Evolutionary conservation across 2,797 vertebrate genomes (phyloP).

Genomic region (Liparis tanakae): DNA sequence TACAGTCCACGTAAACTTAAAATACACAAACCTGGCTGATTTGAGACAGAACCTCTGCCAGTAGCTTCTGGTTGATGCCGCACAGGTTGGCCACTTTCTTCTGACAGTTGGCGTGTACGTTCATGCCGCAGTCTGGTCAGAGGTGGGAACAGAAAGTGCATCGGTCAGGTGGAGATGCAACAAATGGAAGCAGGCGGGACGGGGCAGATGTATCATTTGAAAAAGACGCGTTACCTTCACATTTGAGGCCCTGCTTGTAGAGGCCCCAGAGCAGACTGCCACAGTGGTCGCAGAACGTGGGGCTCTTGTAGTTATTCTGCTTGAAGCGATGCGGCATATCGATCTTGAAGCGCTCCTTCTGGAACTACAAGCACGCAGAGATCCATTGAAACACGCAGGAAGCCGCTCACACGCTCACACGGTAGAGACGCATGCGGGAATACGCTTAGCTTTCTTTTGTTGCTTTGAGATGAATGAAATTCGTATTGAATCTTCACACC

Average conservation of each 20-base stretch:
- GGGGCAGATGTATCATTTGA: background rate
- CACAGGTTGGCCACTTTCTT: conserved; percentile 96
- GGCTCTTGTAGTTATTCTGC: conserved; percentile 94
- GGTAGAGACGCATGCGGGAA: background rate
- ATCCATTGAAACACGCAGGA: conserved; percentile 17
- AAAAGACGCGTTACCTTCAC: conserved; percentile 85
- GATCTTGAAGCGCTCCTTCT: conserved; percentile 98
- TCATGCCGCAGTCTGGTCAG: conserved; percentile 91
- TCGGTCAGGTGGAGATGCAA: background rate
- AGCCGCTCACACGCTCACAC: background rate
- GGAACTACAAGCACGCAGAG: conserved; percentile 84
- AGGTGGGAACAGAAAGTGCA: conserved; percentile 13
- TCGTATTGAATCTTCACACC: background rate
- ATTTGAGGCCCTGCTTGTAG: conserved; percentile 95
- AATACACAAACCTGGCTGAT: conserved; percentile 85
- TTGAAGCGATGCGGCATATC: conserved; percentile 98
- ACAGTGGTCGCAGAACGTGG: conserved; percentile 98
- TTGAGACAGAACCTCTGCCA: conserved; percentile 94
- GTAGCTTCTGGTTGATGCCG: conserved; percentile 97
- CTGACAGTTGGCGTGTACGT: conserved; percentile 93
- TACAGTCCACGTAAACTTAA: background rate
- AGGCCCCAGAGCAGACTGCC: conserved; percentile 98
- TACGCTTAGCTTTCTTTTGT: background rate
- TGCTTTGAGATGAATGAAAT: background rate
- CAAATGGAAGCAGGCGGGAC: background rate